Conservation (phyloP, 2,797 vertebrate genomes). For the Hylomyscus alleni region DNA sequence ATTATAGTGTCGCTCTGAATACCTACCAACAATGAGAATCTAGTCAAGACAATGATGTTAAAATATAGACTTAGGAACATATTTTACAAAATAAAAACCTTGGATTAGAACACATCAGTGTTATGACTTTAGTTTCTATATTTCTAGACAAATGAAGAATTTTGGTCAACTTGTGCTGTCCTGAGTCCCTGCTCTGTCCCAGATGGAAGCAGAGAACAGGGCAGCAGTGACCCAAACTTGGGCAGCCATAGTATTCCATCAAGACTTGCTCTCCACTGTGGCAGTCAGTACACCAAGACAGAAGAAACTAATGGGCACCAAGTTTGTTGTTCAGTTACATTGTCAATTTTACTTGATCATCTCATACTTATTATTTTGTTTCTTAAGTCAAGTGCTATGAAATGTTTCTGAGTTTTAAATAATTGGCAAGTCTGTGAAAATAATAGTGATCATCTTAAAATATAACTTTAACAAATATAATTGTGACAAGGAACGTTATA, state of each 20-base stretch:
- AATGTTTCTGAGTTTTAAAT: background rate
- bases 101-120: background rate
- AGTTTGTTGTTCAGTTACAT: too few species aligned
- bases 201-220: background rate
- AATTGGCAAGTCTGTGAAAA: background rate
- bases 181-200: background rate
- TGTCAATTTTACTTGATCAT: background rate
- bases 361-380: background rate
- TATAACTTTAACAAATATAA: background rate
- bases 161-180: accelerated
- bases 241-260: background rate
- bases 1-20: too few species aligned
- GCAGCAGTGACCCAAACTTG: background rate
- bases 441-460: background rate
- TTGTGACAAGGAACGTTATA: too few species aligned
- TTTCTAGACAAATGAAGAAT: background rate
- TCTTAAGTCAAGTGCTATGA: background rate
- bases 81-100: background rate
- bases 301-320: accelerated
- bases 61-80: background rate
- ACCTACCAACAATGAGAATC: background rate
- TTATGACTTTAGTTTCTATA: accelerated
- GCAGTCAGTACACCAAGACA: too few species aligned
- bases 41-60: background rate
- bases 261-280: background rate